phyloP scores from a whole-genome alignment of 2,888 invertebrate genomes.

The Torymus auratus region DNA sequence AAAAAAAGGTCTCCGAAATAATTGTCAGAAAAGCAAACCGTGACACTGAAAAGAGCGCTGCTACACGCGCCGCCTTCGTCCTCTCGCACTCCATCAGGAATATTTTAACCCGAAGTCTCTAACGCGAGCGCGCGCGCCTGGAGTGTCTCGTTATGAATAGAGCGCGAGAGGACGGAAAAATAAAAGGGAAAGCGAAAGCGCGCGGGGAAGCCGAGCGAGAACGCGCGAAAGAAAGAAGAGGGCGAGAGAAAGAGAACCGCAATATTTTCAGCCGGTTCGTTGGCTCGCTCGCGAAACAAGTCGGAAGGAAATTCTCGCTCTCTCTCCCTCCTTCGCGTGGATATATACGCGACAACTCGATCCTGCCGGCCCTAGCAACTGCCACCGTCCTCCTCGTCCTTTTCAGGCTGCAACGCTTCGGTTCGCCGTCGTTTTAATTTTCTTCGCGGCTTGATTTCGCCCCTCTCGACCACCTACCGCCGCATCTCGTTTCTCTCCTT shows the following conservation, averaged over 20 bases:
- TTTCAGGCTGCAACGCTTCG: constrained; percentile 30
- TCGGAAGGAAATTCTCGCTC: constrained; percentile 61
- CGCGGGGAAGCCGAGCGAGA: constrained; percentile 13
- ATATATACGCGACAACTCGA: no score
- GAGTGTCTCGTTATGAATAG: constrained; percentile 67
- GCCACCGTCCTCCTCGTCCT: constrained; percentile 18
- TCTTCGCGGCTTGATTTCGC: constrained; percentile 76
- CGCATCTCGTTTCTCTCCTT: constrained; percentile 40
- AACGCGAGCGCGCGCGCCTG: constrained; percentile 15
- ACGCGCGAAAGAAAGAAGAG: constrained; percentile 26
- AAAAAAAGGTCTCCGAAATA: constrained; percentile 45
- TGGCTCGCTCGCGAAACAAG: constrained; percentile 59
- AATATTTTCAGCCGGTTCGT: constrained; percentile 57
- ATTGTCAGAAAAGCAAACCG: constrained; percentile 50
- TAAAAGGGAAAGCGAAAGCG: constrained; percentile 42
- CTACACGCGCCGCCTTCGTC: neutral
- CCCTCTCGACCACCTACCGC: constrained; percentile 62
- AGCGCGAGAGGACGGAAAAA: constrained; percentile 20
- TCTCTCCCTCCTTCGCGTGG: neutral
- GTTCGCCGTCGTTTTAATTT: constrained; percentile 64
- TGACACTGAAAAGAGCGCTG: constrained; percentile 49
- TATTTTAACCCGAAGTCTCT: constrained; percentile 55
- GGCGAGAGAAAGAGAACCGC: constrained; percentile 57
- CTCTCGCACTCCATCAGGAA: constrained; percentile 54
- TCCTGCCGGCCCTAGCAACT: constrained; percentile 35